Conservation (phyloP, 2,888 invertebrate species). For the Dynastes tityus region DNA sequence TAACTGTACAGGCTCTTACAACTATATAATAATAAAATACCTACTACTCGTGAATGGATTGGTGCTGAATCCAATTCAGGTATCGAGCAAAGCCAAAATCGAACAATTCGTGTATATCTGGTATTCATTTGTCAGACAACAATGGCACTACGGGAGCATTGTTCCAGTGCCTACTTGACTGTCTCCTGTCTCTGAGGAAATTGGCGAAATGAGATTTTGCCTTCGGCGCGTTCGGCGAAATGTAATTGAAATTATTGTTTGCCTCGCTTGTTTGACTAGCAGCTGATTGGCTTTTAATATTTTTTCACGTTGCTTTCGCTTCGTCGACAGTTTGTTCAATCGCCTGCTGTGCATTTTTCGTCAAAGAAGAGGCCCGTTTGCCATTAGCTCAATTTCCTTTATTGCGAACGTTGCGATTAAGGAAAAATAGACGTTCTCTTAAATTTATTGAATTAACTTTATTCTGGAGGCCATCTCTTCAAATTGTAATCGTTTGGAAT, state of each 20-base stretch:
- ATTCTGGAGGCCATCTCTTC: background rate
- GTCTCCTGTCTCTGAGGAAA: conserved; percentile 39
- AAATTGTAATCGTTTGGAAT: conserved; percentile 10
- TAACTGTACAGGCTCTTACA: too few relatives aligned
- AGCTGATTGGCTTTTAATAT: conserved; percentile 45
- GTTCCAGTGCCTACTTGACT: conserved; percentile 47
- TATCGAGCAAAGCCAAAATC: conserved; percentile 41
- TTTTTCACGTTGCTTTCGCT: conserved; percentile 12
- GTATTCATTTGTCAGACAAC: conserved; percentile 50
- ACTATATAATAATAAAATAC: background rate
- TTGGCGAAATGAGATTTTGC: conserved; percentile 46
- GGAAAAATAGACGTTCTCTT: background rate
- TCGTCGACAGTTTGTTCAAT: background rate
- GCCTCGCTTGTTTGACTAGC: conserved; percentile 46
- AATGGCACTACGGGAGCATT: conserved; percentile 42
- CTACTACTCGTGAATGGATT: background rate
- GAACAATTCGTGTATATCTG: conserved; percentile 46
- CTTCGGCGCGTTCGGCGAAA: conserved; percentile 37
- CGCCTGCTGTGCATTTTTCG: conserved; percentile 22
- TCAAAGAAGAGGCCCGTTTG: conserved; percentile 2
- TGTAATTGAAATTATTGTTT: conserved; percentile 50
- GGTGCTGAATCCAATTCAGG: background rate
- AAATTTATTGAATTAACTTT: conserved; percentile 11
- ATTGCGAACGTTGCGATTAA: conserved; percentile 13
- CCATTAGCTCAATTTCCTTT: conserved; percentile 22